Conservation (phyloP, 2,797 vertebrate genomes). For the Tenualosa thibaudeaui region DNA sequence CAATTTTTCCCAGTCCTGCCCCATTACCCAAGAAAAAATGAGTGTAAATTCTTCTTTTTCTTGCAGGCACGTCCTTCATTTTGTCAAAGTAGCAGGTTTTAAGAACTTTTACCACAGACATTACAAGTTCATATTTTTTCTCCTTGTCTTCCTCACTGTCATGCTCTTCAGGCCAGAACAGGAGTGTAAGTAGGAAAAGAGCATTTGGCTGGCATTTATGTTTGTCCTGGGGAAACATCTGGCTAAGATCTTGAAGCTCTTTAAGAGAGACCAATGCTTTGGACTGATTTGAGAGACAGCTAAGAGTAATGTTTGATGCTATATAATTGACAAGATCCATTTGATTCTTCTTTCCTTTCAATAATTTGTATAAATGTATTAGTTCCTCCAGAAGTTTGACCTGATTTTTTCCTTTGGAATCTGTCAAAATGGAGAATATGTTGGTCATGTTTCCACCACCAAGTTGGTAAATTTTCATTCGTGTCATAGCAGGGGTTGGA, state of each 20-base stretch:
- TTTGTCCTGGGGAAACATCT: conserved; percentile 66
- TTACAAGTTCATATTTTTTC: conserved; percentile 71
- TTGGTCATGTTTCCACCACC: conserved; percentile 79
- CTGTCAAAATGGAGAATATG: conserved; percentile 72
- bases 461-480: conserved; percentile 70
- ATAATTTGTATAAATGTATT: conserved; percentile 69
- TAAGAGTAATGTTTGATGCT: conserved; percentile 71
- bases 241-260: conserved; percentile 69
- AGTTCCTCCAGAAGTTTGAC: conserved; percentile 64
- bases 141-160: conserved; percentile 63
- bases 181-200: conserved; percentile 75
- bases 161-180: conserved; percentile 79
- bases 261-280: conserved; percentile 58
- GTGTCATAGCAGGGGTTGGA: conserved; percentile 66
- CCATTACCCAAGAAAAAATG: conserved; percentile 76
- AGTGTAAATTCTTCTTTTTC: conserved; percentile 72
- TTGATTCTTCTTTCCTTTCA: conserved; percentile 61
- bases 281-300: conserved; percentile 66
- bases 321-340: conserved; percentile 74
- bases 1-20: conserved; percentile 62
- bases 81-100: conserved; percentile 66
- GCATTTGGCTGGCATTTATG: conserved; percentile 68
- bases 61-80: conserved; percentile 73
- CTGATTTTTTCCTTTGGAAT: conserved; percentile 55
- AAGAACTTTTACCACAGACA: conserved; percentile 69